Percentiles rank a stretch among this genome's conserved stretches.
These are phyloP conservation scores for Oikopleura dioica DNA, from an alignment of 23 tunicate genomes.

Conservation along the genomic window DNA sequence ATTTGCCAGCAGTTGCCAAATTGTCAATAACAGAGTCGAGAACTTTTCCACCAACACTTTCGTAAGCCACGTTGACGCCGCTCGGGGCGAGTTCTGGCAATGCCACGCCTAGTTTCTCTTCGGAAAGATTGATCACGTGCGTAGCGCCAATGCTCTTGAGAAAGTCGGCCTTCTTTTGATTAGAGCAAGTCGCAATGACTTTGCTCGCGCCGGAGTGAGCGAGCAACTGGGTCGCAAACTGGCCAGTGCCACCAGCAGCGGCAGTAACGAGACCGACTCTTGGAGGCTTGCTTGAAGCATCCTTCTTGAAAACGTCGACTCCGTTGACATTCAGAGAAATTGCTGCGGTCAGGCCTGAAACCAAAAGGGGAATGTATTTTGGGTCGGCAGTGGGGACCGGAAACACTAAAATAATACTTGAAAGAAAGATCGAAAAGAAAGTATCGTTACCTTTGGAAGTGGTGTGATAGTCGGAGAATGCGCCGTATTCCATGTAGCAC, in stretches of 20 bases:
- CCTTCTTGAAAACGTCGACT: constrained; percentile 1
- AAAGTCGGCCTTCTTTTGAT: constrained; percentile 49
- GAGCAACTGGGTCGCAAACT: constrained; percentile 87
- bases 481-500: constrained; percentile 51
- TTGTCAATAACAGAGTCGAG: constrained; percentile 57
- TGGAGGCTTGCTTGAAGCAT: neutral
- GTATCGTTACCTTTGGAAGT: neutral
- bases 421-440: neutral
- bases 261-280: constrained; percentile 61
- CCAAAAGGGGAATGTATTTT: constrained; percentile 42
- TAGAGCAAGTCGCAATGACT: constrained; percentile 87
- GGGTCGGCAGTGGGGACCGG: constrained; percentile 26
- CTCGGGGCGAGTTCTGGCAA: neutral
- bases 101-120: constrained; percentile 20
- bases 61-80: constrained; percentile 88
- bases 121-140: constrained; percentile 36
- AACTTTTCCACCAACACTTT: constrained; percentile 63
- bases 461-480: constrained; percentile 62
- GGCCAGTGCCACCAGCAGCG: constrained; percentile 99
- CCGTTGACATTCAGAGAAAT: constrained; percentile 24
- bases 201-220: constrained; percentile 64
- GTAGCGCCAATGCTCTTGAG: constrained; percentile 77
- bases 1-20: constrained; percentile 39
- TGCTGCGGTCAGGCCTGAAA: constrained; percentile 84
- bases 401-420: constrained; percentile 11